These are phyloP conservation scores for Hirudo medicinalis DNA, from an alignment of 1,140 invertebrate genomes.

Conservation along the genomic window DNA sequence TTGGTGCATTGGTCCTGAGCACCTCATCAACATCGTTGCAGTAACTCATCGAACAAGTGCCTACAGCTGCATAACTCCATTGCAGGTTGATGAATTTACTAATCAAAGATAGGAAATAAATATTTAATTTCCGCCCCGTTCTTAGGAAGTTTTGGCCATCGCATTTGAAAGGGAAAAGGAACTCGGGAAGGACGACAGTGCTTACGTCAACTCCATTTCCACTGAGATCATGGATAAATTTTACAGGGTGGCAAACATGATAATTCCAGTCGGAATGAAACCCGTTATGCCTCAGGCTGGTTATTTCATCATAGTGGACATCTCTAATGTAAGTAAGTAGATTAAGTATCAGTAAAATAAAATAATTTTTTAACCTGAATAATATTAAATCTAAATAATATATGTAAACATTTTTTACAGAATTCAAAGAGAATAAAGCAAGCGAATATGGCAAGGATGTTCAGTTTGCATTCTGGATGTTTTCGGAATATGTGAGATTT, in stretches of 20 bases:
- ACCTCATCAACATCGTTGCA: slow-evolving; percentile 42
- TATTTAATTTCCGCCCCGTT: no score
- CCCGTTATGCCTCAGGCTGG: slow-evolving; percentile 91
- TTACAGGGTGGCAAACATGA: slow-evolving; percentile 61
- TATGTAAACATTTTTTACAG: no score
- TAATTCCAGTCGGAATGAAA: slow-evolving; percentile 67
- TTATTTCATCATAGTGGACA: slow-evolving; percentile 91
- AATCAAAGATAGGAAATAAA: no score
- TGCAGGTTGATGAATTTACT: no score
- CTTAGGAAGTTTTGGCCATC: slow-evolving; percentile 74
- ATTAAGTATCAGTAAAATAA: no score
- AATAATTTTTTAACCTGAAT: no score
- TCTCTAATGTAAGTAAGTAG: slow-evolving; percentile 44
- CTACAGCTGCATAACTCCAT: slow-evolving; percentile 74
- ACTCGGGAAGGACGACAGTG: slow-evolving; percentile 53
- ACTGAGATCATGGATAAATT: slow-evolving; percentile 66
- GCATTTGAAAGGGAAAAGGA: slow-evolving; percentile 74
- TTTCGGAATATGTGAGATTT: no score
- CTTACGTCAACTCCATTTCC: slow-evolving; percentile 69
- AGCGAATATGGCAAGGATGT: no score
- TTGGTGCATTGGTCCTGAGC: slow-evolving; percentile 64
- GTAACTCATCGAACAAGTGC: slow-evolving; percentile 87
- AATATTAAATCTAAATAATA: no score
- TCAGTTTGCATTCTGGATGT: no score
- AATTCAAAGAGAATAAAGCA: no score